These are phyloP conservation scores for Gortyna flavago DNA, from an alignment of 2,888 invertebrate species.

Conservation along the genomic window DNA sequence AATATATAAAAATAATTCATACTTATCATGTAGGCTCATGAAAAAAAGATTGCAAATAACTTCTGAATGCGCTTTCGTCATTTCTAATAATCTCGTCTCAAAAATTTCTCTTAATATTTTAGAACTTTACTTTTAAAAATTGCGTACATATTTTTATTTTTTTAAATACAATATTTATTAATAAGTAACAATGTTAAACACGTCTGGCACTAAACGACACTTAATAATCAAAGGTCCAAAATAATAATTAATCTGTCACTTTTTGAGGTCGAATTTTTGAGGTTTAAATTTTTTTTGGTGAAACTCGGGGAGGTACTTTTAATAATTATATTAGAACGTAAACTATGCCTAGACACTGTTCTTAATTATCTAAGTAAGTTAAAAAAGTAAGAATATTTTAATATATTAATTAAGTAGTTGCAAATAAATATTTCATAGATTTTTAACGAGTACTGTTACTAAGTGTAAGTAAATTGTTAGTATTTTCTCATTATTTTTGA, in stretches of 20 bases:
- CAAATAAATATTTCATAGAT: conserved; percentile 39
- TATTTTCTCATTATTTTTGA: conserved; percentile 2
- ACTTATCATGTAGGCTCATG: too few species aligned
- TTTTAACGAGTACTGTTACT: conserved; percentile 32
- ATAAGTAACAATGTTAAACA: conserved; percentile 80
- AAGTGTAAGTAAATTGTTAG: conserved; percentile 32
- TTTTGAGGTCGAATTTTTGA: conserved; percentile 28
- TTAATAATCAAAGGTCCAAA: conserved; percentile 62
- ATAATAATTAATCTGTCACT: conserved; percentile 58
- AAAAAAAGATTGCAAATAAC: background rate
- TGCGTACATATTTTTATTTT: conserved; percentile 65
- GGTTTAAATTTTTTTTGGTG: conserved; percentile 24
- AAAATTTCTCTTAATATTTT: conserved; percentile 55
- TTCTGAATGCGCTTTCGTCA: conserved; percentile 49
- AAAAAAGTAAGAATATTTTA: background rate
- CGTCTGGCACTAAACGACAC: conserved; percentile 79
- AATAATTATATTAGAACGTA: background rate
- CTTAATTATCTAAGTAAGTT: background rate
- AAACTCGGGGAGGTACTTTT: conserved; percentile 41
- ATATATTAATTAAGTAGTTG: conserved; percentile 11
- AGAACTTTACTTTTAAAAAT: conserved; percentile 62
- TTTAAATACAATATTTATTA: conserved; percentile 71
- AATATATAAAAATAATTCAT: background rate
- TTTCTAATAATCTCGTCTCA: conserved; percentile 53
- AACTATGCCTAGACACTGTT: conserved; percentile 11